These are phyloP conservation scores for Seira musarum DNA, from an alignment of 2,888 invertebrate genomes.

Conservation along the genomic window DNA sequence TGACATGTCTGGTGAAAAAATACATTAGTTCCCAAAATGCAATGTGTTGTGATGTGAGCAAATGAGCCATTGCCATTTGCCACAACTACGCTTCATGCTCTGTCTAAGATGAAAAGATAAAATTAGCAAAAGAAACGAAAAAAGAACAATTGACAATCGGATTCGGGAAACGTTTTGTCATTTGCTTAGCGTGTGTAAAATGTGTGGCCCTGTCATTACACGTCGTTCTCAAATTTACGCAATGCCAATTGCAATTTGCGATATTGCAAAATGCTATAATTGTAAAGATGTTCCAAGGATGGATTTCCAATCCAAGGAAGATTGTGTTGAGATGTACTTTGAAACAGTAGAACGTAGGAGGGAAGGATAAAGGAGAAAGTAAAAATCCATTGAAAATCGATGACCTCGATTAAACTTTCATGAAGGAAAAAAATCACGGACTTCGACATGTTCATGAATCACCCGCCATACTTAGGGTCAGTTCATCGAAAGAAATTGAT, in stretches of 20 bases:
- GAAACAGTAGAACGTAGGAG: not conserved
- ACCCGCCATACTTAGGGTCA: too few relatives aligned
- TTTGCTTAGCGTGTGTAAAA: not conserved
- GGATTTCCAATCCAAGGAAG: too few relatives aligned
- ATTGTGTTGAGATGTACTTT: too few relatives aligned
- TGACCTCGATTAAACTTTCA: constrained; percentile 2
- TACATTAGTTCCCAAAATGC: not conserved
- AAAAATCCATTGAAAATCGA: not conserved
- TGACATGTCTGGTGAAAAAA: not conserved
- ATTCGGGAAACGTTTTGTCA: too few relatives aligned
- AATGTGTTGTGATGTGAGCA: not conserved
- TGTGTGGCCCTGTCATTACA: constrained; percentile 1
- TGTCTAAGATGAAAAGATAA: not conserved
- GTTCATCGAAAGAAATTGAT: too few relatives aligned
- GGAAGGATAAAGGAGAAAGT: not conserved
- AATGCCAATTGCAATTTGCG: not conserved
- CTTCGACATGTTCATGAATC: not conserved
- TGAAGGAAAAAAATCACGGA: not conserved
- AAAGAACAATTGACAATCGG: too few relatives aligned
- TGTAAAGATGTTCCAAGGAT: not conserved
- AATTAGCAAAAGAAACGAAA: not conserved
- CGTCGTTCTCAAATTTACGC: not conserved
- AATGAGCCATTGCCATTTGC: not conserved
- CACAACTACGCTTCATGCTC: too few relatives aligned
- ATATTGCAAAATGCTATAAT: not conserved